Conservation (phyloP, 2,113 vertebrate species). For the Piprites chloris region DNA sequence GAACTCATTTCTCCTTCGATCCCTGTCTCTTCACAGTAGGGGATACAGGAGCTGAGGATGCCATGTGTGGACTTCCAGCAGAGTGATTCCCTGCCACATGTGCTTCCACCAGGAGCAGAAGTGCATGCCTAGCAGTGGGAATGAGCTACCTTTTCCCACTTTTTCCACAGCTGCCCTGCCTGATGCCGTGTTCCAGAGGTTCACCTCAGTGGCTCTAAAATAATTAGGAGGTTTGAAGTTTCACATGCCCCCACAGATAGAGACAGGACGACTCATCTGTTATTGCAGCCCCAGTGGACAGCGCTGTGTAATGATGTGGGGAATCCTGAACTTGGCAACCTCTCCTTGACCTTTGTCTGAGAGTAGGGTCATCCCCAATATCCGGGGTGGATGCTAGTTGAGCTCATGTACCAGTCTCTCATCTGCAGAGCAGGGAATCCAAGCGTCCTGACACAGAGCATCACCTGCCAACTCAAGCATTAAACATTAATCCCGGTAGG, state of each 20-base stretch:
- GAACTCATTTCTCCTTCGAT: background rate
- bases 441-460: background rate
- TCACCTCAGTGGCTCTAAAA: constrained; percentile 49
- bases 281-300: constrained; percentile 47
- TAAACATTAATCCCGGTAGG: background rate
- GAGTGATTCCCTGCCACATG: background rate
- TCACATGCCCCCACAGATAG: constrained; percentile 25
- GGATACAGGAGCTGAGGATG: background rate
- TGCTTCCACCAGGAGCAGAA: background rate
- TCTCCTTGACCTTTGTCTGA: constrained; percentile 19
- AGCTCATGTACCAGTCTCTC: background rate
- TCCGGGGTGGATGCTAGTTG: constrained; percentile 46
- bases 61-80: background rate
- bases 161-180: background rate
- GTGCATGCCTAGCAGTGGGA: background rate
- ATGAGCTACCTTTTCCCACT: background rate
- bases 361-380: constrained; percentile 64
- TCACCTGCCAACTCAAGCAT: constrained; percentile 21
- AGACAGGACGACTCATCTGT: constrained; percentile 41
- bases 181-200: background rate
- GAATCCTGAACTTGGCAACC: constrained; percentile 58
- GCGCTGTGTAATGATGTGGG: background rate
- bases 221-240: constrained; percentile 69
- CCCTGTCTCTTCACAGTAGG: background rate
- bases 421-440: constrained; percentile 1